Conservation (phyloP, 2,797 vertebrate species). For the Sebastes matsubarae region DNA sequence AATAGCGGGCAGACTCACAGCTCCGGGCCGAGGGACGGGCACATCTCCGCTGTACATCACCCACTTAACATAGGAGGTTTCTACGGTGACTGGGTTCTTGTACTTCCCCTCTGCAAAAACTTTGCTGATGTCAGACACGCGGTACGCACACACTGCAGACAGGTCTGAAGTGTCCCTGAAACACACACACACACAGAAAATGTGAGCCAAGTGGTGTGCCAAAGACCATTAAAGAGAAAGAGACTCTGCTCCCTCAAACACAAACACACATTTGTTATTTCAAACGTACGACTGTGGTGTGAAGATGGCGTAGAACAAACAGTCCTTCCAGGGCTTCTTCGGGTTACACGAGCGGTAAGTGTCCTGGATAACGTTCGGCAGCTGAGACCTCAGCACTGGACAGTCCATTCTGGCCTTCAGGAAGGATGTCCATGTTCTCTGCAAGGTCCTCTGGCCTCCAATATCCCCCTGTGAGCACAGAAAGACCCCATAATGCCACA, state of each 20-base stretch:
- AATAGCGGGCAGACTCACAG: constrained; percentile 77
- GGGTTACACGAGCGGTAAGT: constrained; percentile 80
- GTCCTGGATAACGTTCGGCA: constrained; percentile 84
- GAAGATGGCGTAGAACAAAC: constrained; percentile 84
- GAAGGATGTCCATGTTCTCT: constrained; percentile 87
- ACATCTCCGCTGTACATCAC: constrained; percentile 80
- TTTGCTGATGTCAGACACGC: constrained; percentile 66
- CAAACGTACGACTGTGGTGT: constrained; percentile 81
- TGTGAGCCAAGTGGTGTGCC: constrained; percentile 18
- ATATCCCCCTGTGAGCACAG: constrained; percentile 74
- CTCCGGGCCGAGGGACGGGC: constrained; percentile 83
- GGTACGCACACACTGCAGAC: constrained; percentile 81
- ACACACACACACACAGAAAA: constrained; percentile 31
- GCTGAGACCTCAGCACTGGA: constrained; percentile 73
- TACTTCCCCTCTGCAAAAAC: constrained; percentile 84
- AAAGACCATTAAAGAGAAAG: constrained; percentile 12
- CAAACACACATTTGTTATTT: constrained; percentile 9
- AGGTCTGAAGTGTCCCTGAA: constrained; percentile 79
- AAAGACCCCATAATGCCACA: background rate
- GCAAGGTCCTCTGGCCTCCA: constrained; percentile 80
- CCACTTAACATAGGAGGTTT: constrained; percentile 81
- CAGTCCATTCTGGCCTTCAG: constrained; percentile 85
- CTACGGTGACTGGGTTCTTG: constrained; percentile 75
- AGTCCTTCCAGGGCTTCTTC: constrained; percentile 70
- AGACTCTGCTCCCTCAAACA: background rate